Percentiles rank a stretch among this genome's conserved stretches.
Conservation (phyloP, 1,140 invertebrate species). For the Thaumetopoea pityocampa region DNA sequence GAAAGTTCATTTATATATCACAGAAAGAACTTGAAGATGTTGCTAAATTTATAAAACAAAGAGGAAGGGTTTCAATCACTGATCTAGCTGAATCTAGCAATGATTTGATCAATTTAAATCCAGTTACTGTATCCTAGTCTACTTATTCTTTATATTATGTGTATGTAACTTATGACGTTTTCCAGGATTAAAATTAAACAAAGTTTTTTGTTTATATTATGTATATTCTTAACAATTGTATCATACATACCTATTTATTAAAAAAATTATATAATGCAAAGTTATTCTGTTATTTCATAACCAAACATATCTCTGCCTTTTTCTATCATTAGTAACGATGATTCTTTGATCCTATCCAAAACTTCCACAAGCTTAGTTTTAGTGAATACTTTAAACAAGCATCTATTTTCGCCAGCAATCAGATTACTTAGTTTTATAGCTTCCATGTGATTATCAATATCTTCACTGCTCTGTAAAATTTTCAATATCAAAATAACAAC, state of each 20-base stretch:
- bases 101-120: slow-evolving; percentile 91
- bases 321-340: slow-evolving; percentile 82
- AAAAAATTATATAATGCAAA: slow-evolving; percentile 24
- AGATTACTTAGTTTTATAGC: slow-evolving; percentile 88
- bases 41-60: slow-evolving; percentile 96
- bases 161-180: no score
- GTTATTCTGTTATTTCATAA: slow-evolving; percentile 63
- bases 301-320: slow-evolving; percentile 86
- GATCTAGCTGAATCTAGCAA: slow-evolving; percentile 97
- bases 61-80: slow-evolving; percentile 94
- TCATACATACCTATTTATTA: slow-evolving; percentile 38
- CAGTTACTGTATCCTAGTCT: slow-evolving; percentile 57
- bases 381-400: slow-evolving; percentile 87
- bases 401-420: slow-evolving; percentile 85
- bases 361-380: slow-evolving; percentile 86
- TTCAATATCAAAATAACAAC: slow-evolving; percentile 87
- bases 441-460: slow-evolving; percentile 85
- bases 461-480: slow-evolving; percentile 86
- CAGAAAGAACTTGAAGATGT: slow-evolving; percentile 93
- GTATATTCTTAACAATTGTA: slow-evolving; percentile 21
- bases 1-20: slow-evolving; percentile 99
- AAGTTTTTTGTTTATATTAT: background rate
- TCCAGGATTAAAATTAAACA: no score
- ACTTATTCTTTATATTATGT: no score
- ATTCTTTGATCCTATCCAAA: slow-evolving; percentile 86